Conservation (phyloP, 2,113 vertebrate species). For the Platycercus adscitus region DNA sequence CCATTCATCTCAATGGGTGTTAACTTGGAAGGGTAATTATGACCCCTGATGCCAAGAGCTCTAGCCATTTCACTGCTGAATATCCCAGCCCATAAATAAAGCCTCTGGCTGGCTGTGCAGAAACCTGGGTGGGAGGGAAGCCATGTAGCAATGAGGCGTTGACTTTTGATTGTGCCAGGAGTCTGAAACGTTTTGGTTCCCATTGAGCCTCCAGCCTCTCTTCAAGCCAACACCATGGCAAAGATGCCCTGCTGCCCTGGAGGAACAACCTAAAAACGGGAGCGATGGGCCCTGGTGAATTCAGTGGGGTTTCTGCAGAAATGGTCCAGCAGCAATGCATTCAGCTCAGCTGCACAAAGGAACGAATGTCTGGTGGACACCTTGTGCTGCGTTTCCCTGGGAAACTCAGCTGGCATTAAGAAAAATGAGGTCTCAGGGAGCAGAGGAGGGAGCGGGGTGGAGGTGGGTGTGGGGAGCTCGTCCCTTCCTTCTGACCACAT, state of each 20-base stretch:
- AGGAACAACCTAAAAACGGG: neutral
- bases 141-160: neutral
- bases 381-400: constrained; percentile 26
- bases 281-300: neutral
- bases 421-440: constrained; percentile 23
- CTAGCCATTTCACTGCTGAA: constrained; percentile 16
- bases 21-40: constrained; percentile 54
- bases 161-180: neutral
- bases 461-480: neutral
- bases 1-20: constrained; percentile 60
- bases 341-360: neutral
- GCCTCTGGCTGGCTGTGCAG: neutral
- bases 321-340: fast-evolving
- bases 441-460: neutral
- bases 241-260: fast-evolving
- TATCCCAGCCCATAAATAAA: constrained; percentile 59
- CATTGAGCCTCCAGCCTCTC: neutral
- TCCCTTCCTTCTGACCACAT: neutral
- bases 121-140: constrained; percentile 29
- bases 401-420: constrained; percentile 13
- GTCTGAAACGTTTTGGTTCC: neutral
- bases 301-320: neutral
- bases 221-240: neutral
- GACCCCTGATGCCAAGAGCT: constrained; percentile 53
- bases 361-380: neutral